These are phyloP conservation scores for Junco hyemalis DNA, from an alignment of 2,113 vertebrate species.

Conservation along the genomic window DNA sequence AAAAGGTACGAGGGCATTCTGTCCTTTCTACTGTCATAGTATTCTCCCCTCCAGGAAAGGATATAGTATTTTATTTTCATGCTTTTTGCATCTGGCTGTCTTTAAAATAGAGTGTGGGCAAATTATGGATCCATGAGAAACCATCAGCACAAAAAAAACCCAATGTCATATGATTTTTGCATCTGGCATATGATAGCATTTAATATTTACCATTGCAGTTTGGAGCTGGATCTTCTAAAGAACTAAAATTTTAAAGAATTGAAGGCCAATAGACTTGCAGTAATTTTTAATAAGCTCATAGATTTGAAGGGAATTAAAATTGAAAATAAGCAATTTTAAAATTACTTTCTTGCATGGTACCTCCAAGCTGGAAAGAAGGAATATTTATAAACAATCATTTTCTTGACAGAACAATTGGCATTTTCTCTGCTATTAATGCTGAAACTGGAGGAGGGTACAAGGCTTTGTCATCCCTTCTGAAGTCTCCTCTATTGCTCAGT, in stretches of 20 bases:
- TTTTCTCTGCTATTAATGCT: not conserved
- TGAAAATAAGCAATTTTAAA: not conserved
- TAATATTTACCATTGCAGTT: not conserved
- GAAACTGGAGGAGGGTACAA: rapidly evolving
- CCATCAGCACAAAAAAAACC: not conserved
- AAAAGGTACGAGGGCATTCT: not conserved
- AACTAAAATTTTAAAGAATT: not conserved
- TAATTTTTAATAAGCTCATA: not conserved
- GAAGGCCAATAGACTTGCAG: not conserved
- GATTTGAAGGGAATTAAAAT: not conserved
- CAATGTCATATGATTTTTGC: not conserved
- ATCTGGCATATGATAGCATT: not conserved
- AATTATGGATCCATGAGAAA: not conserved
- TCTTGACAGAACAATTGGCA: not conserved
- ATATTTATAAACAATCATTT: not conserved
- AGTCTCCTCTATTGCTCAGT: not conserved
- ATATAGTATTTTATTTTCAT: not conserved
- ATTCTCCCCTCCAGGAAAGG: not conserved
- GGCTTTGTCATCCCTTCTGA: not conserved
- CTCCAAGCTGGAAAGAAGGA: not conserved
- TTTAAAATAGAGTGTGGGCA: not conserved
- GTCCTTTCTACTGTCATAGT: not conserved
- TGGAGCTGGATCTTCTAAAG: not conserved
- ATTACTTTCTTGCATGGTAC: not conserved
- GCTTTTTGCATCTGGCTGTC: not conserved